Base-by-base conservation (phyloP, 2,888 invertebrate genomes). In the Cactoblastis cactorum region DNA sequence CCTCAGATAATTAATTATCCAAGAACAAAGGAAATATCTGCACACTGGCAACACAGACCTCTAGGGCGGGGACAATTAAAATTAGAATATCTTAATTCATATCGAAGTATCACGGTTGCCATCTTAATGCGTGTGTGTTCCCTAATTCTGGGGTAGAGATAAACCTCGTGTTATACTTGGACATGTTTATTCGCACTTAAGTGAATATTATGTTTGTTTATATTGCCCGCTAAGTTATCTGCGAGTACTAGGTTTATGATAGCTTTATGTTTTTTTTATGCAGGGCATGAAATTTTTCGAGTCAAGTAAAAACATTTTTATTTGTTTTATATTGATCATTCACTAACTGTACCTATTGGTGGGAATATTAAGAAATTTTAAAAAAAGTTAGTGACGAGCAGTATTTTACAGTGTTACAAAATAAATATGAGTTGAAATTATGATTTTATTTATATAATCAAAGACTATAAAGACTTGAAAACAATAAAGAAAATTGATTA, bases 71-170 rank as follows among this genome's bases (percentile, higher is more conserved):
- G 59, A 69, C 89, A 87, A 84, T 90, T 90, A 89, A 85, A 92
- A 92, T 92, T 92, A 92, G 92, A 92, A 92, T 92, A 92, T 92
- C 92, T 92, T 92, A 92, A 92, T 92, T 92, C 91, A 91, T 91
- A 92, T 92, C 92, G 77, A 81, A 82, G 80, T 84, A 87, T 88
- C 89, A 70, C 87, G 86, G 87, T 83, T 90, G 80, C 84, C 82
- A 88, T 88, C 88, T 88, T 87, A 87, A 88, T 84, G 84, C 75
- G 79, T 80, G 83, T 74, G 73, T 71, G 75, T 84, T 82, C 87
- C 87, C 87, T 87, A 88, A 88, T 88, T 85, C 80, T 68, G 76
- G 83, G 79, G 81, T 80, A 80, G 68, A 83, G 83, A 86, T 86
- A 83, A 81, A 74, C 63, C 63, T 65, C 65, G 67, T 67, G 65